Evolutionary conservation across 2,113 vertebrate species (phyloP).

Genomic region (Phyllopteryx taeniolatus): DNA sequence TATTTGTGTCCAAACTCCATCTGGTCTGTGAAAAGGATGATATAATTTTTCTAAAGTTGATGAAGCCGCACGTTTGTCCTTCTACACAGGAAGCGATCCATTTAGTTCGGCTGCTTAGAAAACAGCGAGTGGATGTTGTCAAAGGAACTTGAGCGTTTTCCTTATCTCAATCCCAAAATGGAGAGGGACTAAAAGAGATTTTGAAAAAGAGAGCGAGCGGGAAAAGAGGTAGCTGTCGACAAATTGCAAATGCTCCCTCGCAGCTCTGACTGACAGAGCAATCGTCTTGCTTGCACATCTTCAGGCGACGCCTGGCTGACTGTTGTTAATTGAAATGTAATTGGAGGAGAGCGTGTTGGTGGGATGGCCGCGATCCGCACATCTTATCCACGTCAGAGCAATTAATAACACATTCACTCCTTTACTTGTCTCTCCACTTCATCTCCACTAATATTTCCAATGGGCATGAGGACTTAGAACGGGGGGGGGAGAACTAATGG

Average conservation of each 20-base stretch:
- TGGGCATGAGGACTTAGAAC: conserved; percentile 63
- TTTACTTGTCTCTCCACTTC: conserved; percentile 33
- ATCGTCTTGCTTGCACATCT: conserved; percentile 70
- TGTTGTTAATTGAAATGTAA: conserved; percentile 76
- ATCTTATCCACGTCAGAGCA: conserved; percentile 74
- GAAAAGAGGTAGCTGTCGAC: conserved; percentile 40
- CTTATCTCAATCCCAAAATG: background rate
- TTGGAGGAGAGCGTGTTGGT: conserved; percentile 54
- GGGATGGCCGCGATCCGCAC: conserved; percentile 37
- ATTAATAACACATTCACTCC: conserved; percentile 68
- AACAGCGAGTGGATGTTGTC: background rate
- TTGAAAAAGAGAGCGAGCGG: conserved; percentile 19
- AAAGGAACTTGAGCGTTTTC: background rate
- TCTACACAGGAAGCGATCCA: background rate
- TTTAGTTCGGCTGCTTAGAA: background rate
- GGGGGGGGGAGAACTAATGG: conserved; percentile 59
- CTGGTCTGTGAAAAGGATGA: background rate
- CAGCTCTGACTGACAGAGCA: conserved; percentile 70
- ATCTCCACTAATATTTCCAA: conserved; percentile 56
- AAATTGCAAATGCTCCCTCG: conserved; percentile 52
- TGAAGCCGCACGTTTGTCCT: background rate
- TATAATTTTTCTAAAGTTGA: background rate
- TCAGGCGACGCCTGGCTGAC: conserved; percentile 64
- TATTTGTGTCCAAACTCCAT: background rate
- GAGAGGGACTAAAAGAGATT: background rate